Percentiles rank a stretch among this genome's conserved stretches.
These are phyloP conservation scores for Morinoia aosen DNA, from an alignment of 2,888 invertebrate genomes.

Conservation along the genomic window DNA sequence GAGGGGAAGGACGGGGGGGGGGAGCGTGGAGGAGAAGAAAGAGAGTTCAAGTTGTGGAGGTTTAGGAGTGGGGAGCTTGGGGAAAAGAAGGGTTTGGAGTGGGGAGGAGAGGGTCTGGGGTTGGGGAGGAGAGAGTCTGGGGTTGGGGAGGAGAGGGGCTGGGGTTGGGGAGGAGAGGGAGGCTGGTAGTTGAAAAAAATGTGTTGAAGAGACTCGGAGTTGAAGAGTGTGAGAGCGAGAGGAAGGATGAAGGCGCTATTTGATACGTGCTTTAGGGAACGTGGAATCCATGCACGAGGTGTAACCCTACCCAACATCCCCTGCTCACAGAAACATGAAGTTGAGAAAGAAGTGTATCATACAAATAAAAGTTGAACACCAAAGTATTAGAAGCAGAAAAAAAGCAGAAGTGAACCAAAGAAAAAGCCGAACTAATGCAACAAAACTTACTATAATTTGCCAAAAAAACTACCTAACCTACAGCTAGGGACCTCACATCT, in stretches of 20 bases:
- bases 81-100: neutral
- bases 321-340: neutral
- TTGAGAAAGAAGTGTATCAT: neutral
- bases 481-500: no score
- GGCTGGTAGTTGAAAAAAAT: neutral
- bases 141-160: neutral
- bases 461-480: no score
- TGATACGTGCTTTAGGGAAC: neutral
- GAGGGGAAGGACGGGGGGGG: neutral
- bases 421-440: neutral
- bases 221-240: neutral
- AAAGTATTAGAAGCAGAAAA: neutral
- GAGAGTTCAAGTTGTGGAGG: neutral
- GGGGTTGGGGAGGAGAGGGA: neutral
- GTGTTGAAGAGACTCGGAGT: neutral
- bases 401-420: neutral
- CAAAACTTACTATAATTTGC: no score
- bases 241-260: neutral
- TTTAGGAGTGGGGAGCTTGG: neutral
- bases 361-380: neutral
- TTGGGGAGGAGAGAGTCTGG: neutral
- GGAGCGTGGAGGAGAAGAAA: neutral
- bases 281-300: neutral
- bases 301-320: no score
- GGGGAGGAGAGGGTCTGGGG: neutral